Conservation (phyloP, 2,797 vertebrate species). For the Perodicticus potto region DNA sequence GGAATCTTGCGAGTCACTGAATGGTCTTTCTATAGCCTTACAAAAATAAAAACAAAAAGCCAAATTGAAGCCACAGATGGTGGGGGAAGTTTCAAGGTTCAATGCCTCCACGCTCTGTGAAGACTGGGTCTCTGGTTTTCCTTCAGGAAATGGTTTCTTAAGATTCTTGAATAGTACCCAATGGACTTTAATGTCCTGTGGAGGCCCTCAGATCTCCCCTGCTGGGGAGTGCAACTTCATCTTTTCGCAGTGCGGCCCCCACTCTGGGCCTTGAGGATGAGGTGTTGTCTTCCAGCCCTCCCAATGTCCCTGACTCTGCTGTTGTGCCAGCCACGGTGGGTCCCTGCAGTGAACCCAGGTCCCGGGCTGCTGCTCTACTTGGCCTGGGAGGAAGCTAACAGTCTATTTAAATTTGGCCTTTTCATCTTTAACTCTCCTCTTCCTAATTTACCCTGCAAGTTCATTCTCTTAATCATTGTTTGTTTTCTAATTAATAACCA, state of each 20-base stretch:
- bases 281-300: fast-evolving
- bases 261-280: fast-evolving
- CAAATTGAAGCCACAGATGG: neutral
- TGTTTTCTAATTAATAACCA: neutral
- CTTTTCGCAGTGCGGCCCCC: fast-evolving
- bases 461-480: neutral
- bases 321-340: fast-evolving
- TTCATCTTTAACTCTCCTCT: neutral
- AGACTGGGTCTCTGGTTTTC: neutral
- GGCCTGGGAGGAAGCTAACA: no score
- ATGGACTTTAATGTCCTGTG: fast-evolving
- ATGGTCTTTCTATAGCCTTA: neutral
- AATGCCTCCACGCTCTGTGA: neutral
- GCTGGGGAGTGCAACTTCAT: fast-evolving
- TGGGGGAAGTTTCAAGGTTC: neutral
- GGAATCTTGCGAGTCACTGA: no score
- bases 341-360: neutral
- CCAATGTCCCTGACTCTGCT: fast-evolving
- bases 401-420: neutral
- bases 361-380: no score
- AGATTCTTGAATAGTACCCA: fast-evolving
- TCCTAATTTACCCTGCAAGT: neutral
- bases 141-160: neutral
- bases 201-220: neutral
- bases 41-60: neutral